Percentiles rank a stretch among this genome's conserved stretches.
These are phyloP conservation scores for Cotesia glomerata DNA, from an alignment of 1,140 invertebrate genomes.

Conservation along the genomic window DNA sequence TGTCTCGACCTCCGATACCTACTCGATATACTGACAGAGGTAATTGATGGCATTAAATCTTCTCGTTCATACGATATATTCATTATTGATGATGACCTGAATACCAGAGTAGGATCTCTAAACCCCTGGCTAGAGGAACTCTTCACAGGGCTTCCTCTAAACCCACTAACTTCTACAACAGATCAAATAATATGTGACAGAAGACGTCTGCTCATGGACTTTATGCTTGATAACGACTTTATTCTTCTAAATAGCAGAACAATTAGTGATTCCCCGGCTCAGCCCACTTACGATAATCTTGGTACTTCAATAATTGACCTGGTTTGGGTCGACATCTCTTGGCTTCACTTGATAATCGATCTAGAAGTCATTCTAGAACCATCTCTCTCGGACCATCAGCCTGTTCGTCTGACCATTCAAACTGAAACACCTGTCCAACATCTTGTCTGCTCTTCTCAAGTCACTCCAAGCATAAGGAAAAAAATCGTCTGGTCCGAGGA, in stretches of 20 bases:
- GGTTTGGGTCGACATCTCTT: neutral
- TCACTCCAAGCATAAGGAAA: no score
- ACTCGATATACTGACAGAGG: no score
- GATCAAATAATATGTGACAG: slow-evolving; percentile 1
- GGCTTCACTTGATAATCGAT: slow-evolving; percentile 5
- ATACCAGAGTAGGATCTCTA: slow-evolving; percentile 11
- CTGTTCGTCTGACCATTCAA: no score
- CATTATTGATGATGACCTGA: slow-evolving; percentile 10
- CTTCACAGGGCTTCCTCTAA: neutral
- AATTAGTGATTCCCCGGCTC: slow-evolving; percentile 9
- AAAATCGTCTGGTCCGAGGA: no score
- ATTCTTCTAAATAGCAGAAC: slow-evolving; percentile 16
- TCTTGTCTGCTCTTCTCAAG: no score
- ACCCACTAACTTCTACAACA: neutral
- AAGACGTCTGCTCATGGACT: slow-evolving; percentile 7
- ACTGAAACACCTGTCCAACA: no score
- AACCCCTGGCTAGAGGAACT: slow-evolving; percentile 1
- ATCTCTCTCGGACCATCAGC: no score
- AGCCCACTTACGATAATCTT: neutral
- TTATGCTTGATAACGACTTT: slow-evolving; percentile 19
- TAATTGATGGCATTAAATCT: no score
- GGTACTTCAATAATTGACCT: slow-evolving; percentile 11
- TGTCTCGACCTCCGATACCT: no score
- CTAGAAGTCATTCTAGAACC: neutral
- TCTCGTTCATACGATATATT: neutral